A percentile compares a stretch with the other conserved stretches of the same genome.
Conservation (phyloP, 1,140 invertebrate species). For the Cylas formicarius region DNA sequence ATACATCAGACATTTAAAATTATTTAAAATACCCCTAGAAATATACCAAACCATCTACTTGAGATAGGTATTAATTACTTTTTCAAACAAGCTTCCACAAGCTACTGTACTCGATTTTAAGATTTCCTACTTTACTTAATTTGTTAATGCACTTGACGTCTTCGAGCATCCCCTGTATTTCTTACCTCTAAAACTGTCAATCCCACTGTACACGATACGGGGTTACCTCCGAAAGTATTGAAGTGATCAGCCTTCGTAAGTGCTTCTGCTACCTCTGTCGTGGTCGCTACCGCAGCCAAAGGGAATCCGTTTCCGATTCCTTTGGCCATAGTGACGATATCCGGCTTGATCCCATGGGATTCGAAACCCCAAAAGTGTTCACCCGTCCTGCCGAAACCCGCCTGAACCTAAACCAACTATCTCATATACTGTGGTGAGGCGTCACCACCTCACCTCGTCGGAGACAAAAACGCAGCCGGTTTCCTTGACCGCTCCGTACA, state of each 20-base stretch:
- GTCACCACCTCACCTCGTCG: constrained; percentile 86
- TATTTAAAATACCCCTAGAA: too few relatives aligned
- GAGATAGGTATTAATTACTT: too few relatives aligned
- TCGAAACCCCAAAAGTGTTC: constrained; percentile 95
- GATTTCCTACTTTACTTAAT: too few relatives aligned
- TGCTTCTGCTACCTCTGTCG: constrained; percentile 69
- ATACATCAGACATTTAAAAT: too few relatives aligned
- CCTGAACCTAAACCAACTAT: constrained; percentile 65
- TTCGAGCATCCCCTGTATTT: too few relatives aligned
- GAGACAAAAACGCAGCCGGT: constrained; percentile 83
- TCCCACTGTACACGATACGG: constrained; percentile 80
- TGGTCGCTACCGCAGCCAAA: constrained; percentile 88
- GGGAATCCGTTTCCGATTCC: constrained; percentile 93
- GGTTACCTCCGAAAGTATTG: constrained; percentile 96
- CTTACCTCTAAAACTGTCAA: constrained; percentile 80
- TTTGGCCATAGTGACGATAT: constrained; percentile 88
- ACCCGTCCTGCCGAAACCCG: constrained; percentile 91
- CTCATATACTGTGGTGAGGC: constrained; percentile 7
- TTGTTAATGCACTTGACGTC: too few relatives aligned
- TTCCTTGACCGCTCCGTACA: constrained; percentile 68
- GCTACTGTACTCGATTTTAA: too few relatives aligned
- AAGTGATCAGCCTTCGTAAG: constrained; percentile 77
- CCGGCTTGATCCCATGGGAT: constrained; percentile 75
- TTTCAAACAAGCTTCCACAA: not conserved
- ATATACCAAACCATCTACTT: too few relatives aligned